Percentiles rank a stretch among this genome's conserved stretches.
Evolutionary conservation across 2,797 vertebrate species (phyloP).

Genomic region (Rhadinocentrus ornatus): DNA sequence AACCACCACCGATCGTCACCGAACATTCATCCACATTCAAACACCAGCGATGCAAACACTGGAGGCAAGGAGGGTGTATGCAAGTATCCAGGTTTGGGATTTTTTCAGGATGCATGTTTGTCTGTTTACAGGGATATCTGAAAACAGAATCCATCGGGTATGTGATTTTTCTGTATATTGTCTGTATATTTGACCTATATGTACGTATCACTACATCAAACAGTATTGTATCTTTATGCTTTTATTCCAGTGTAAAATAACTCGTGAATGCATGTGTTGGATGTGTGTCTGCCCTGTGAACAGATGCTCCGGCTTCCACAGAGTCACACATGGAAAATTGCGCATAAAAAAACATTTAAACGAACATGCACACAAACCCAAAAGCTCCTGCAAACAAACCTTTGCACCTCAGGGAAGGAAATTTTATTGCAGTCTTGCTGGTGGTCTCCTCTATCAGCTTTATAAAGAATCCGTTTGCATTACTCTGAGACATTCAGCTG

Average conservation of each 20-base stretch:
- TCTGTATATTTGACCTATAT: too few species aligned
- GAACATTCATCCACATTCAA: too few species aligned
- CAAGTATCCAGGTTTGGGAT: too few species aligned
- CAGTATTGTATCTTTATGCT: too few species aligned
- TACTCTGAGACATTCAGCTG: slow-evolving; percentile 56
- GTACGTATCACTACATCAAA: too few species aligned
- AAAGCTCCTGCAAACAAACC: slow-evolving; percentile 46
- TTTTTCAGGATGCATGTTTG: too few species aligned
- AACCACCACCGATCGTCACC: too few species aligned
- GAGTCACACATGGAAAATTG: slow-evolving; percentile 9
- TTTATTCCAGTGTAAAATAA: neutral
- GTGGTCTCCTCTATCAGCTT: slow-evolving; percentile 58
- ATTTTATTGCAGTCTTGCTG: slow-evolving; percentile 74
- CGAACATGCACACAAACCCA: slow-evolving; percentile 13
- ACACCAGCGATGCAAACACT: too few species aligned
- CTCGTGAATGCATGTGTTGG: slow-evolving; percentile 67
- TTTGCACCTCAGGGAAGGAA: slow-evolving; percentile 60
- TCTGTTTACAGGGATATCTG: too few species aligned
- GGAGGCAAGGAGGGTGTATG: too few species aligned
- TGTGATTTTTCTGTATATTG: too few species aligned
- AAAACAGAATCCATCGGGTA: too few species aligned
- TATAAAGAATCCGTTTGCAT: slow-evolving; percentile 72
- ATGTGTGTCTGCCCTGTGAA: neutral
- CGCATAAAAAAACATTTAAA: slow-evolving; percentile 28
- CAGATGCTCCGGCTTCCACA: slow-evolving; percentile 39